Conservation (phyloP, 2,797 vertebrate genomes). For the Periophthalmus magnuspinnatus region DNA sequence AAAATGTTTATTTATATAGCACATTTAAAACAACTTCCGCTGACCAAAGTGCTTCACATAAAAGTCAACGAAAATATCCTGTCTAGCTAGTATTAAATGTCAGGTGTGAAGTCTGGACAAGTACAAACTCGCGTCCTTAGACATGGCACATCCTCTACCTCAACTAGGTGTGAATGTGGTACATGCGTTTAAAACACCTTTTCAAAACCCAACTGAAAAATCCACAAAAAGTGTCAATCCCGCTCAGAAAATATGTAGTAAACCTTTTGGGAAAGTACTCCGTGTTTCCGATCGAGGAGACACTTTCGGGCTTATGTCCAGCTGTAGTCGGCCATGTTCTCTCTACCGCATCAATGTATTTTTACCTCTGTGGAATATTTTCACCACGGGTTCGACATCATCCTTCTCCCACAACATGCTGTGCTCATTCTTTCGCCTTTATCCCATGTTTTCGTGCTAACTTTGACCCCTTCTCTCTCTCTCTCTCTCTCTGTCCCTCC, state of each 20-base stretch:
- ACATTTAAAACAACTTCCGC: no score
- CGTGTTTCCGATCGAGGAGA: conserved; percentile 16
- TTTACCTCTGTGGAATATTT: conserved; percentile 36
- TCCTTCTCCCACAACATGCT: conserved; percentile 32
- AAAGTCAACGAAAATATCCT: no score
- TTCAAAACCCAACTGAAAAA: neutral
- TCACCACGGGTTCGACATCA: conserved; percentile 33
- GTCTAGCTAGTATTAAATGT: no score
- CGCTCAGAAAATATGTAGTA: neutral
- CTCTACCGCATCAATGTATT: conserved; percentile 22
- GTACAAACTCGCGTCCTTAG: no score
- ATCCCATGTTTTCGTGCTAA: conserved; percentile 40
- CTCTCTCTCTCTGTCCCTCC: conserved; percentile 47
- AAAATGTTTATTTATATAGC: no score
- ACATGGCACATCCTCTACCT: no score
- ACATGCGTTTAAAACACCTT: no score
- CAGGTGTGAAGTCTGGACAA: no score
- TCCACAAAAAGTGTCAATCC: neutral
- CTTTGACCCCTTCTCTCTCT: conserved; percentile 44
- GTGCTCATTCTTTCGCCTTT: conserved; percentile 35
- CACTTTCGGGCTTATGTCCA: conserved; percentile 28
- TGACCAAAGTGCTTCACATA: no score
- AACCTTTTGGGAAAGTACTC: conserved; percentile 5
- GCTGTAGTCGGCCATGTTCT: conserved; percentile 11
- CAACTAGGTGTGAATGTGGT: no score